phyloP scores from a whole-genome alignment of 2,888 invertebrate genomes.

The Diploptera punctata region DNA sequence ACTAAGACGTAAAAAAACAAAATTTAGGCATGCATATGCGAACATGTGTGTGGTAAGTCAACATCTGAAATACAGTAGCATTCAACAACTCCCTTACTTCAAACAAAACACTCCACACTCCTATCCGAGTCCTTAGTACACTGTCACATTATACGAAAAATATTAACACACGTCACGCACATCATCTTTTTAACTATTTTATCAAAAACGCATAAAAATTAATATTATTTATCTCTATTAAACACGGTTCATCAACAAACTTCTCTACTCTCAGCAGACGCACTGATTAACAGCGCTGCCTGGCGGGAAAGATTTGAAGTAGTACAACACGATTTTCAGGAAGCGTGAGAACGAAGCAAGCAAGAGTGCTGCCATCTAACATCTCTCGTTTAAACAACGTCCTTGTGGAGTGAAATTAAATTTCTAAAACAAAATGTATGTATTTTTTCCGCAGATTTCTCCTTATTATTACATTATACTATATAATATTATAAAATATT shows the following conservation, averaged over 20 bases:
- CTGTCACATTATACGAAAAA: conserved; percentile 17
- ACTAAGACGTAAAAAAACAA: background rate
- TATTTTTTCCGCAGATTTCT: no score
- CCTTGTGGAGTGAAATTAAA: no score
- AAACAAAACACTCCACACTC: background rate
- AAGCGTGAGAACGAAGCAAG: no score
- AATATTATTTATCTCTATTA: background rate
- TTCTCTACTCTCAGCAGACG: conserved; percentile 22
- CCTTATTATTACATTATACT: no score
- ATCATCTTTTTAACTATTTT: background rate
- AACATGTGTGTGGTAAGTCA: conserved; percentile 18
- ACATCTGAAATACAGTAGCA: conserved; percentile 5
- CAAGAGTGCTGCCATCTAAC: background rate
- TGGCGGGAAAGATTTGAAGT: conserved; percentile 23
- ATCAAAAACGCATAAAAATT: conserved; percentile 15
- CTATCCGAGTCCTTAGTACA: background rate
- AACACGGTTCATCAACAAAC: background rate
- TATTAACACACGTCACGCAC: background rate
- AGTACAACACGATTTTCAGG: background rate
- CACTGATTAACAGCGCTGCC: background rate
- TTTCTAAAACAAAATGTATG: no score
- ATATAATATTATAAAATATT: no score
- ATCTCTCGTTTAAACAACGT: no score
- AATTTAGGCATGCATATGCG: conserved; percentile 11
- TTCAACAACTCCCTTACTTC: background rate